Conservation (phyloP, 1,140 invertebrate genomes). For the Orchestia grillus region DNA sequence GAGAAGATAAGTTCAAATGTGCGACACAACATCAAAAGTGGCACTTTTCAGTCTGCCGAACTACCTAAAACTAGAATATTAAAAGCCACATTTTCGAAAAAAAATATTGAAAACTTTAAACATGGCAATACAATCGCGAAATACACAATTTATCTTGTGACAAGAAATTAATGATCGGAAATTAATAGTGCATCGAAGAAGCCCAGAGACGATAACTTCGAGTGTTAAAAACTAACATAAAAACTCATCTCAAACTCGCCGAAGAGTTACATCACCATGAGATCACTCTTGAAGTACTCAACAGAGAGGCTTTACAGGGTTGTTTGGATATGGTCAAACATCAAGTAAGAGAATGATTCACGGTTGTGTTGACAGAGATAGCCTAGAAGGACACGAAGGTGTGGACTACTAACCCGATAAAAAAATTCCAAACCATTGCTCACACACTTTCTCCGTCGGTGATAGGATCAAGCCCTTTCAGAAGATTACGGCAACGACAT, state of each 20-base stretch:
- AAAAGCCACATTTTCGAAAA: background rate
- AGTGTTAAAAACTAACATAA: background rate
- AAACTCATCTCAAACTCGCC: background rate
- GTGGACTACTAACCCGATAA: background rate
- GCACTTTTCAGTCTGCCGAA: too few species aligned
- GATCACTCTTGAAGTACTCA: background rate
- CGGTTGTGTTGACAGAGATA: slow-evolving; percentile 23
- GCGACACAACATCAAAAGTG: background rate
- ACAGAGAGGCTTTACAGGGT: background rate
- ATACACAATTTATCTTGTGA: background rate
- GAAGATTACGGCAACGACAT: background rate
- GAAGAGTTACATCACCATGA: background rate
- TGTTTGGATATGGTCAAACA: slow-evolving; percentile 5
- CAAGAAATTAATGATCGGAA: background rate
- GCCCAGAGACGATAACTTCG: background rate
- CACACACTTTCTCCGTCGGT: background rate
- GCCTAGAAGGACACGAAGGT: background rate
- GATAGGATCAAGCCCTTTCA: background rate
- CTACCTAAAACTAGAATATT: too few species aligned
- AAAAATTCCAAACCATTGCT: background rate
- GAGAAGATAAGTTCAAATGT: background rate
- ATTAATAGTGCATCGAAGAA: background rate
- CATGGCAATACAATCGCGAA: background rate
- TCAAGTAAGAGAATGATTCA: background rate
- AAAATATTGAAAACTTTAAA: background rate